Evolutionary conservation across 2,113 vertebrate genomes (phyloP).

Genomic region (Sylvicapra grimmia): DNA sequence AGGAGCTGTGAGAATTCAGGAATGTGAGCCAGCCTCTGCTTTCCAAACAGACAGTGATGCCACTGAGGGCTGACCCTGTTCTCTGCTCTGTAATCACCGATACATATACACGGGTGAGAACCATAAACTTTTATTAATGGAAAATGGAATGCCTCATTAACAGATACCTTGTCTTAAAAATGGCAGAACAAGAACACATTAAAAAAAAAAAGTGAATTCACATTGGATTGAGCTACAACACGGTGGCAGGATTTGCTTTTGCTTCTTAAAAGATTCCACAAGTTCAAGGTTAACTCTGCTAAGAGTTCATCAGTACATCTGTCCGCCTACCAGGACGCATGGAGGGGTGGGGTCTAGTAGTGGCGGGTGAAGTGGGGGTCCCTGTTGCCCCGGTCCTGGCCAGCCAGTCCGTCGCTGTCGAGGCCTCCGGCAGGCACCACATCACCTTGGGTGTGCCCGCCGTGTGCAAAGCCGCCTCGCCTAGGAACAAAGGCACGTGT

Average conservation of each 20-base stretch:
- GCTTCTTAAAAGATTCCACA: slow-evolving; percentile 38
- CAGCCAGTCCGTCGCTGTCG: slow-evolving; percentile 82
- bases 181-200: slow-evolving; percentile 61
- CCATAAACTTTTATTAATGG: slow-evolving; percentile 72
- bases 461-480: slow-evolving; percentile 84
- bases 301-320: slow-evolving; percentile 37
- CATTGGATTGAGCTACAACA: slow-evolving; percentile 44
- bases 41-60: rapidly evolving
- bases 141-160: slow-evolving; percentile 79
- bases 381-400: slow-evolving; percentile 72
- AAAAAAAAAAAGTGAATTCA: slow-evolving; percentile 40
- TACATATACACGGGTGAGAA: not conserved
- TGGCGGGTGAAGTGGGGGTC: slow-evolving; percentile 70
- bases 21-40: not conserved
- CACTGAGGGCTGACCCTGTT: rapidly evolving
- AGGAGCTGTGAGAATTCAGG: rapidly evolving
- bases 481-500: slow-evolving; percentile 66
- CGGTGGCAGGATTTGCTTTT: slow-evolving; percentile 35
- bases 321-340: not conserved
- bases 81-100: not conserved
- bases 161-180: slow-evolving; percentile 70
- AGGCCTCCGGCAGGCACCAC: slow-evolving; percentile 76
- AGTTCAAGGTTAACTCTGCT: slow-evolving; percentile 54
- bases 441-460: slow-evolving; percentile 84
- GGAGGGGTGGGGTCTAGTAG: slow-evolving; percentile 65